Conservation (phyloP, 2,888 invertebrate species). For the Xestia xanthographa region DNA sequence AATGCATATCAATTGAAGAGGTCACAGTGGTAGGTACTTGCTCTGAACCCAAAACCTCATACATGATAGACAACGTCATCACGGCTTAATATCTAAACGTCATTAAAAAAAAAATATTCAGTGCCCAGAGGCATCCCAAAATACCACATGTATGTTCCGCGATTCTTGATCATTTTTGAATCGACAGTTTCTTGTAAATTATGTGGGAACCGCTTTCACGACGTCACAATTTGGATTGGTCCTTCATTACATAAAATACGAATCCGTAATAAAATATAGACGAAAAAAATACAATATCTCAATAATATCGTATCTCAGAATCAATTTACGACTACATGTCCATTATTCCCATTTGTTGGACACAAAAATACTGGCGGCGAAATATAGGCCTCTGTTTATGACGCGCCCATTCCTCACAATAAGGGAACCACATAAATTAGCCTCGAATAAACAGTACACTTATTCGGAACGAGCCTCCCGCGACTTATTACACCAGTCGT, state of each 20-base stretch:
- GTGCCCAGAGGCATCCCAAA: background rate
- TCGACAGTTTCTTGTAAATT: background rate
- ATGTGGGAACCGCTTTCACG: background rate
- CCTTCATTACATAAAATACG: background rate
- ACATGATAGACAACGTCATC: background rate
- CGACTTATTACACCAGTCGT: constrained; percentile 69
- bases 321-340: constrained; percentile 54
- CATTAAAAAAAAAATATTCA: too few species aligned
- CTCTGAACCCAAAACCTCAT: background rate
- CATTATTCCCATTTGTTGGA: constrained; percentile 54
- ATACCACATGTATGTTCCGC: background rate
- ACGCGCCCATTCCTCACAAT: constrained; percentile 68
- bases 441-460: constrained; percentile 76
- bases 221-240: background rate
- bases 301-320: constrained; percentile 46
- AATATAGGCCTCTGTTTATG: constrained; percentile 65
- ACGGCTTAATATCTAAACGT: too few species aligned
- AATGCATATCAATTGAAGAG: too few species aligned
- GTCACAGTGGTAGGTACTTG: background rate
- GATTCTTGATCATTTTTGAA: background rate
- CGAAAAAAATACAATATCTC: constrained; percentile 12
- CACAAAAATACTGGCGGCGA: constrained; percentile 44
- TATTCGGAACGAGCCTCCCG: constrained; percentile 66
- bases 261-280: background rate
- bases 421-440: constrained; percentile 77